These are phyloP conservation scores for Eubucco bourcierii DNA, from an alignment of 2,113 vertebrate species.

Conservation along the genomic window DNA sequence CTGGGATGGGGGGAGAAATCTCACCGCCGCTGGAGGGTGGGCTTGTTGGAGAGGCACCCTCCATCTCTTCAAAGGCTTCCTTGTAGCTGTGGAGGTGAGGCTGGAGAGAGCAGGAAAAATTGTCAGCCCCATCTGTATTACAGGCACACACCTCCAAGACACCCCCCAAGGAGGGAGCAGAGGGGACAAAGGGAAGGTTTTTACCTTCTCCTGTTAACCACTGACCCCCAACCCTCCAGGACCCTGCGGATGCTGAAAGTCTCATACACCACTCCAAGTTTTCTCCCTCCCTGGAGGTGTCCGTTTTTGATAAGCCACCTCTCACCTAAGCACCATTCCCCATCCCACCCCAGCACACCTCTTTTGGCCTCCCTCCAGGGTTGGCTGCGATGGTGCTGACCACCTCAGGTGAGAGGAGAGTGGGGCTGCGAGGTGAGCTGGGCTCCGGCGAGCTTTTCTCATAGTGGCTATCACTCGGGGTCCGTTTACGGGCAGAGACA, in stretches of 20 bases:
- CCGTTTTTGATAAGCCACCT: neutral
- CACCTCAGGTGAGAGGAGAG: slow-evolving; percentile 91
- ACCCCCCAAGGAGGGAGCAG: neutral
- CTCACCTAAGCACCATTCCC: neutral
- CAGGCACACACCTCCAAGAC: neutral
- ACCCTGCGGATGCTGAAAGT: neutral
- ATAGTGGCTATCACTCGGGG: slow-evolving; percentile 84
- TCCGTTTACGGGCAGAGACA: slow-evolving; percentile 71
- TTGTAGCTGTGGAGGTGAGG: slow-evolving; percentile 97
- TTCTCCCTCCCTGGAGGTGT: neutral
- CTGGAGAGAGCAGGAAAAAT: slow-evolving; percentile 70
- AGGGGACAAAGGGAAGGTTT: neutral
- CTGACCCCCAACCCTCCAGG: neutral
- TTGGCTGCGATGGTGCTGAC: slow-evolving; percentile 93
- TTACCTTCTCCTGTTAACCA: neutral
- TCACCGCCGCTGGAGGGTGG: slow-evolving; percentile 89
- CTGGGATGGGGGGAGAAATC: slow-evolving; percentile 83
- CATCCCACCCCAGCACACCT: slow-evolving; percentile 77
- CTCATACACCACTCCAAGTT: neutral
- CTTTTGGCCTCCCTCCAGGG: slow-evolving; percentile 95
- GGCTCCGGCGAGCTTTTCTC: slow-evolving; percentile 76
- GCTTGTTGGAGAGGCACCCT: slow-evolving; percentile 78
- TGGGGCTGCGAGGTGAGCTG: slow-evolving; percentile 77
- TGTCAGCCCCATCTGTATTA: neutral
- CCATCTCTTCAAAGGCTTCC: slow-evolving; percentile 95